Evolutionary conservation across 2,888 invertebrate species (phyloP).

Genomic region (Pristionchus fissidentatus): DNA sequence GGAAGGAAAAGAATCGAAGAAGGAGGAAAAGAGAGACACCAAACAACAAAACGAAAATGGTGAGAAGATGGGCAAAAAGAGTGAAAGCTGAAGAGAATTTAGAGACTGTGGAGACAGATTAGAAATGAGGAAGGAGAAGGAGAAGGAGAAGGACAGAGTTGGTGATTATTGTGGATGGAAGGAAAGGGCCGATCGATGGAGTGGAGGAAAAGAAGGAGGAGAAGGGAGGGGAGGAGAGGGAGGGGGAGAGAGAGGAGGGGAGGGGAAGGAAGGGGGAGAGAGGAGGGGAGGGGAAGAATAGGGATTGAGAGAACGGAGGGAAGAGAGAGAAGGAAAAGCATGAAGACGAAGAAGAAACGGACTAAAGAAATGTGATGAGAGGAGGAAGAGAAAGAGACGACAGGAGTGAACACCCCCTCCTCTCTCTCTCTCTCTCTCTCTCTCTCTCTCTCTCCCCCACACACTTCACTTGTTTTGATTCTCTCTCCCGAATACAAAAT

Average conservation of each 20-base stretch:
- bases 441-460: too few relatives aligned
- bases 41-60: too few relatives aligned
- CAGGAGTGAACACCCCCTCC: not conserved
- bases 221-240: slow-evolving; percentile 26
- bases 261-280: slow-evolving; percentile 31
- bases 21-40: too few relatives aligned
- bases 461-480: slow-evolving; percentile 15
- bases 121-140: slow-evolving; percentile 17
- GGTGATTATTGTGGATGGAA: slow-evolving; percentile 12
- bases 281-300: slow-evolving; percentile 31
- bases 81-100: too few relatives aligned
- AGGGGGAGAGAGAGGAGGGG: slow-evolving; percentile 20
- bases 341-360: slow-evolving; percentile 49
- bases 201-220: slow-evolving; percentile 33
- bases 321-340: slow-evolving; percentile 41
- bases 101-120: slow-evolving; percentile 27
- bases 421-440: not conserved
- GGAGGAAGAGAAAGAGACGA: not conserved
- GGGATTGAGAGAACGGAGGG: slow-evolving; percentile 41
- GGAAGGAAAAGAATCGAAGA: too few relatives aligned
- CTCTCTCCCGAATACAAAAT: not conserved
- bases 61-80: too few relatives aligned
- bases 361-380: slow-evolving; percentile 51
- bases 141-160: slow-evolving; percentile 9
- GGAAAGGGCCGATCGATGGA: not conserved